Percentiles rank a stretch among this genome's conserved stretches.
Evolutionary conservation across 2,113 vertebrate species (phyloP).

Genomic region (Syngnathus floridae): DNA sequence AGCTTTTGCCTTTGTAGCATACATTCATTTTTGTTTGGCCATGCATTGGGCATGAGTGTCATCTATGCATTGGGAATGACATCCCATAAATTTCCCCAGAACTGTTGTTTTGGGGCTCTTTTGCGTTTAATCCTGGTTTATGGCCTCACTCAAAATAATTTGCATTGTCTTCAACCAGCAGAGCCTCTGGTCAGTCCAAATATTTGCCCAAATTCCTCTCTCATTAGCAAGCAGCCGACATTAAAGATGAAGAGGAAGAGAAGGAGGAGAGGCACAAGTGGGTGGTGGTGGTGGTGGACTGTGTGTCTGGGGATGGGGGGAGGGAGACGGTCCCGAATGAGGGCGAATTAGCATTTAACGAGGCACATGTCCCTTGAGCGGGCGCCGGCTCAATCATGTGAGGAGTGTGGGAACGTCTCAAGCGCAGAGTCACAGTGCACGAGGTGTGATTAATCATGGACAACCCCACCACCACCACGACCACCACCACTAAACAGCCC

Average conservation of each 20-base stretch:
- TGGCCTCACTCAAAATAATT: too few species aligned
- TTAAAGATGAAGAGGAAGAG: background rate
- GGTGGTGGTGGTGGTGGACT: too few species aligned
- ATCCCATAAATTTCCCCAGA: too few species aligned
- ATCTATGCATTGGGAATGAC: too few species aligned
- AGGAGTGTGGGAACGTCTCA: constrained; percentile 72
- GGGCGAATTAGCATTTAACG: constrained; percentile 67
- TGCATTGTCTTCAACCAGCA: too few species aligned
- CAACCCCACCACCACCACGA: constrained; percentile 16
- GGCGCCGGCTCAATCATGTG: constrained; percentile 40
- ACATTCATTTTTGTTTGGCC: too few species aligned
- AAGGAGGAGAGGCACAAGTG: background rate
- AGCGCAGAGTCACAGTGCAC: constrained; percentile 64
- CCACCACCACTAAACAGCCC: constrained; percentile 12
- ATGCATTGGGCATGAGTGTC: too few species aligned
- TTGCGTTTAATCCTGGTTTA: too few species aligned
- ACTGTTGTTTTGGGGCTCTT: too few species aligned
- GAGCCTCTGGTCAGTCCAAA: constrained; percentile 16
- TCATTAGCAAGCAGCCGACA: background rate
- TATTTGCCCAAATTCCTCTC: constrained; percentile 40
- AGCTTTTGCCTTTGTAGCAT: background rate
- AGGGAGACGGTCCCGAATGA: constrained; percentile 18
- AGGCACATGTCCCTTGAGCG: constrained; percentile 67
- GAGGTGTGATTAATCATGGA: constrained; percentile 49
- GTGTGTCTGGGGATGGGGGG: background rate